These are phyloP conservation scores for Plotosus lineatus DNA, from an alignment of 2,113 vertebrate genomes.

Conservation along the genomic window DNA sequence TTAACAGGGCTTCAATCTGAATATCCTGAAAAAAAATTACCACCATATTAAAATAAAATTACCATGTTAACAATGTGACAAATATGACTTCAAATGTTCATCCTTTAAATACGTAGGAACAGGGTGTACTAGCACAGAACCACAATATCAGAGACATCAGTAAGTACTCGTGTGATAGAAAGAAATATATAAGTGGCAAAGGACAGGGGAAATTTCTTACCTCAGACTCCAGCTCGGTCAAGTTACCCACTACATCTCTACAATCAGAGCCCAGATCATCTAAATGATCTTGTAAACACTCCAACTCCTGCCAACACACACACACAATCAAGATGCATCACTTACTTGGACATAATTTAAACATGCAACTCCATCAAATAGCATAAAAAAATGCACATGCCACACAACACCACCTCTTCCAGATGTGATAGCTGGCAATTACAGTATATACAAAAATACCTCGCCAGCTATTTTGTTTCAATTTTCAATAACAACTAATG, in stretches of 20 bases:
- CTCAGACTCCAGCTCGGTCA: slow-evolving; percentile 95
- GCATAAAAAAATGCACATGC: too few species aligned
- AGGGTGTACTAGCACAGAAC: neutral
- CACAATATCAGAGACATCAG: neutral
- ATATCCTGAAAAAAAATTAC: slow-evolving; percentile 83
- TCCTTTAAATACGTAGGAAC: too few species aligned
- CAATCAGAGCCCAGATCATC: slow-evolving; percentile 87
- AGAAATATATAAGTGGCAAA: neutral
- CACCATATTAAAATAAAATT: neutral
- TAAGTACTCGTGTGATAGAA: neutral
- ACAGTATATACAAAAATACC: too few species aligned
- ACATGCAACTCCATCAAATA: too few species aligned
- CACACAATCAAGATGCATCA: too few species aligned
- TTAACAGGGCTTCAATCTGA: slow-evolving; percentile 96
- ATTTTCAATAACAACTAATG: too few species aligned
- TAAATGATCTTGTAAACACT: slow-evolving; percentile 95
- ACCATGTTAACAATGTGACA: neutral
- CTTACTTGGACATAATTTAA: too few species aligned
- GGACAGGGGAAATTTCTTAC: slow-evolving; percentile 63
- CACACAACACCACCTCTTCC: too few species aligned
- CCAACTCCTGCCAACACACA: slow-evolving; percentile 84
- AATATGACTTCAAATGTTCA: too few species aligned
- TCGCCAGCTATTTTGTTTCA: too few species aligned
- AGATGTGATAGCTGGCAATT: too few species aligned
- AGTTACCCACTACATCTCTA: slow-evolving; percentile 91